Evolutionary conservation across 37 sponge, comb jelly and placozoan species (phyloP).

Genomic region (Ephydatia muelleri): DNA sequence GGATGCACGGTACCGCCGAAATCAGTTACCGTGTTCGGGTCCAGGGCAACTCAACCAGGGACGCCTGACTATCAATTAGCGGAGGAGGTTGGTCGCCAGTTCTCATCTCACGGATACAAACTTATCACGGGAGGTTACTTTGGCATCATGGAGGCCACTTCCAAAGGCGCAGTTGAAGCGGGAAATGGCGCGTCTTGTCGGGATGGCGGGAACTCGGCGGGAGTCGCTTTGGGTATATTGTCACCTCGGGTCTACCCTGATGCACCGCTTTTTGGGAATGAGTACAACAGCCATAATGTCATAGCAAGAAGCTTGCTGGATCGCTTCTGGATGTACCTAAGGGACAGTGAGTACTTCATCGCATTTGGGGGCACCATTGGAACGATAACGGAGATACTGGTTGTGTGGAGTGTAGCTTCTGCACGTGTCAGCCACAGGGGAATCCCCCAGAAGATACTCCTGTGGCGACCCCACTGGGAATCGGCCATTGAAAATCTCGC

Average conservation of each 20-base stretch:
- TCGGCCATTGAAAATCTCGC: slow-evolving; percentile 2
- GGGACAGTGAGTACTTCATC: slow-evolving; percentile 43
- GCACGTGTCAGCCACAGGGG: slow-evolving; percentile 23
- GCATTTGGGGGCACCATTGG: slow-evolving; percentile 75
- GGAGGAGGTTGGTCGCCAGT: slow-evolving; percentile 24
- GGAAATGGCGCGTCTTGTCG: neutral
- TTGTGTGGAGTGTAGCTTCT: slow-evolving; percentile 48
- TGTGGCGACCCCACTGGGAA: slow-evolving; percentile 56
- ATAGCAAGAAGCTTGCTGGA: slow-evolving; percentile 28
- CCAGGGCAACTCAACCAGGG: slow-evolving; percentile 42
- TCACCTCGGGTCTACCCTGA: slow-evolving; percentile 54
- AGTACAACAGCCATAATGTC: slow-evolving; percentile 18
- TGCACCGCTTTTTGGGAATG: slow-evolving; percentile 43
- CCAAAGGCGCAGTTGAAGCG: slow-evolving; percentile 42
- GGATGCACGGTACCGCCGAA: slow-evolving; percentile 61
- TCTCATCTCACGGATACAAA: slow-evolving; percentile 59
- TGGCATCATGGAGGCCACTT: slow-evolving; percentile 80
- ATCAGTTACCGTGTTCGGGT: slow-evolving; percentile 70
- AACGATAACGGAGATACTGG: slow-evolving; percentile 73
- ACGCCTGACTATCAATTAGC: slow-evolving; percentile 52
- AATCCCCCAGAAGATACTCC: slow-evolving; percentile 31
- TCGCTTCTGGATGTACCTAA: slow-evolving; percentile 35
- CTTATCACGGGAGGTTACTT: slow-evolving; percentile 71
- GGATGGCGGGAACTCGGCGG: neutral
- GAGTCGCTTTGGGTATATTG: slow-evolving; percentile 47